Evolutionary conservation across 2,888 invertebrate species (phyloP).

Genomic region (Chrysodeixis includens): DNA sequence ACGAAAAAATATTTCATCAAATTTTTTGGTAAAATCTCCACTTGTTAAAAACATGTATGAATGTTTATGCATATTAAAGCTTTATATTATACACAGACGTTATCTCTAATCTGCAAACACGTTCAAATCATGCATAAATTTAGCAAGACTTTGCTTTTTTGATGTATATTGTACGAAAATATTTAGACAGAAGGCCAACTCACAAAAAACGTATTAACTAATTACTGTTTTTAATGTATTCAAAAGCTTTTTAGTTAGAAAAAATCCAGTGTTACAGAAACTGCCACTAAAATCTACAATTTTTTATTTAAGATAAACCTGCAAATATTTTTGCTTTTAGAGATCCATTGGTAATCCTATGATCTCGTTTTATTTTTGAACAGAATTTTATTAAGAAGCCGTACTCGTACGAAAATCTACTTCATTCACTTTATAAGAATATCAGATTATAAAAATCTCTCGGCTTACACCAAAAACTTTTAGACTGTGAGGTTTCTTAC

Average conservation of each 20-base stretch:
- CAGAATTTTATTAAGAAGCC: neutral
- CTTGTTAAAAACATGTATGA: neutral
- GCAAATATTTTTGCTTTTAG: conserved; percentile 3
- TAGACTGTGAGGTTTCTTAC: neutral
- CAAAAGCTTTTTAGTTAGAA: too few relatives aligned
- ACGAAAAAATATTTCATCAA: neutral
- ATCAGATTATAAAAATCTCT: conserved; percentile 3
- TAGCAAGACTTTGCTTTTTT: neutral
- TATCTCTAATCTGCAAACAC: conserved; percentile 2
- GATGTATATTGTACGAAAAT: neutral
- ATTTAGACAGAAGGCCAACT: neutral
- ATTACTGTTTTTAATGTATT: too few relatives aligned
- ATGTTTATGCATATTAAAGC: neutral
- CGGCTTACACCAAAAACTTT: neutral
- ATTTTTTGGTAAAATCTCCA: neutral
- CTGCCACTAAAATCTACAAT: too few relatives aligned
- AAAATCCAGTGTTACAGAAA: too few relatives aligned
- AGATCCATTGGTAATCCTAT: neutral
- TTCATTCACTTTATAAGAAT: conserved; percentile 4
- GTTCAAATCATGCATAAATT: conserved; percentile 5
- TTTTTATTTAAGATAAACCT: neutral
- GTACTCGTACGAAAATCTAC: neutral
- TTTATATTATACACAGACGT: conserved; percentile 7
- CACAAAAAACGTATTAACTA: neutral
- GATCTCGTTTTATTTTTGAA: conserved; percentile 1